Evolutionary conservation across 1,140 invertebrate species (phyloP), one percentile per base, ranked within the genome.

Genomic region (Drosophila subobscura): DNA sequence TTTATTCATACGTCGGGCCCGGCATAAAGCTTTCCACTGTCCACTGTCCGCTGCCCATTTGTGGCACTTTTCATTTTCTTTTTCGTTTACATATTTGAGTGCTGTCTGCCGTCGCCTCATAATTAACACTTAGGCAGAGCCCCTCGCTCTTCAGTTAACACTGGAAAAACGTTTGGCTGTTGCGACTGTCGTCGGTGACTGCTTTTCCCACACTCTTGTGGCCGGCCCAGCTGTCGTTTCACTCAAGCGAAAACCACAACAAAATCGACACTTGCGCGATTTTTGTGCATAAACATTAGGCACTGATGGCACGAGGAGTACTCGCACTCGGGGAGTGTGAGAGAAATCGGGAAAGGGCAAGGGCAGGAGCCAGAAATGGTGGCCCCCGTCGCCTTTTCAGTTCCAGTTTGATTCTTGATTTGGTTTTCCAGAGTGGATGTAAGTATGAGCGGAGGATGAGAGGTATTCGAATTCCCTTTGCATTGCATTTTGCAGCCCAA

Each of bases 141-240:
- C 29, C 4, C 20, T 56, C 33, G 52, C 64, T 65, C 40, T 53
- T 79, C 74, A 77, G 70, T 81, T 83, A 83, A 78, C 78, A 80
- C 63, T 67, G 46, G 52, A 64, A 44, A 61, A 67, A 59, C 20
- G 33, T 3, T 12, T 51, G 44, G 51, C 67, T 56, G 61, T 55
- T 55, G 59, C 51, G 37, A 16, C 55, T 57, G 47, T 37, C 44
- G 60, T 63, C 60, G 25, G 37, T 63, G 47, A 45, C 52, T 60
- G 50, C 55, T 41, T 29, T 75, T 76, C 67, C 67, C 75, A 76
- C 72, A 7, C 37, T 52, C 10, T 49, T 29, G 63, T 33, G 29
- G 29, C 29, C 29, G 10, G 29, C 29, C 37, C 57, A 50, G 64
- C 70, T 59, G 64, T 44, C 63, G 76, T 29, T 33, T 72, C 58